Conservation (phyloP, 2,797 vertebrate species). For the Falco berigora region DNA sequence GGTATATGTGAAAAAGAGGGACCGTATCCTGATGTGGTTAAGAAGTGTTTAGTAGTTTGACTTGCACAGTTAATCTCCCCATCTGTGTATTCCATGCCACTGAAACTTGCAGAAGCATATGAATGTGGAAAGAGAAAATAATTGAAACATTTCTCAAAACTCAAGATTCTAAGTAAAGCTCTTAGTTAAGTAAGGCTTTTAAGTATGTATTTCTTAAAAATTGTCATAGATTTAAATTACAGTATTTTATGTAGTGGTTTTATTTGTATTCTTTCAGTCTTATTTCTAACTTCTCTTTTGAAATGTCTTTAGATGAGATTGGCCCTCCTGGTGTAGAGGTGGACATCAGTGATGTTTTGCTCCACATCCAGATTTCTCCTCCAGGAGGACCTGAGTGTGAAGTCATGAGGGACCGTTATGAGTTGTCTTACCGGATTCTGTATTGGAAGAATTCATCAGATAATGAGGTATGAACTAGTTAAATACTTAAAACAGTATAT, state of each 20-base stretch:
- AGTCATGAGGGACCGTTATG: not conserved
- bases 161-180: not conserved
- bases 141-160: not conserved
- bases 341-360: conserved; percentile 1
- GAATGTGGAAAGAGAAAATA: not conserved
- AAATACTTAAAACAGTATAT: not conserved
- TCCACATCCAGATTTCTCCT: conserved; percentile 46
- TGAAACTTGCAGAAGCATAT: not conserved
- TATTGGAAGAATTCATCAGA: conserved; percentile 60
- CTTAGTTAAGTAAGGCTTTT: not conserved
- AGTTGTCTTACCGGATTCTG: conserved; percentile 35
- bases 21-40: not conserved
- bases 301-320: conserved; percentile 37
- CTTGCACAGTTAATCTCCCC: not conserved
- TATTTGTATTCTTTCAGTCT: not conserved
- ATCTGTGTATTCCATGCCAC: not conserved
- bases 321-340: conserved; percentile 50
- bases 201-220: not conserved
- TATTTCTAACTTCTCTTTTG: not conserved
- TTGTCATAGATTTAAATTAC: not conserved
- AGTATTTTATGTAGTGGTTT: not conserved
- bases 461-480: conserved; percentile 40
- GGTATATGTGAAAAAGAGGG: not conserved
- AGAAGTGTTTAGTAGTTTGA: not conserved
- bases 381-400: not conserved